These are phyloP conservation scores for Antheraea pernyi DNA, from an alignment of 1,140 invertebrate species.

Conservation along the genomic window DNA sequence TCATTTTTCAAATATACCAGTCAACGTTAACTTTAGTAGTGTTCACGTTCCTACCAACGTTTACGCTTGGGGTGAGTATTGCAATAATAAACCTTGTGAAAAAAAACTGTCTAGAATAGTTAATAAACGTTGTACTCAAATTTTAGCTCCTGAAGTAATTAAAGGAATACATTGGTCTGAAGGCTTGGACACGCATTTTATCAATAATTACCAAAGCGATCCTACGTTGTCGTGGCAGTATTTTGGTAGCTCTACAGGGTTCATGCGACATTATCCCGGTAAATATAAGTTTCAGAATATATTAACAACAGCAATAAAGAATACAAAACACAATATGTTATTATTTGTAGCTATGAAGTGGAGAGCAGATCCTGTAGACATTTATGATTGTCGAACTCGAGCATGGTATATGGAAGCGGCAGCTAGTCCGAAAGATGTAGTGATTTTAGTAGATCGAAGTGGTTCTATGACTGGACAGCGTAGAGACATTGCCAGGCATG, in stretches of 20 bases:
- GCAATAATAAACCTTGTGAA: neutral
- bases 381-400: slow-evolving; percentile 93
- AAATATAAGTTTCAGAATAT: slow-evolving; percentile 26
- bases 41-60: slow-evolving; percentile 98
- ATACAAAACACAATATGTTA: neutral
- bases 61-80: slow-evolving; percentile 89
- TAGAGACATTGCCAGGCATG: slow-evolving; percentile 95
- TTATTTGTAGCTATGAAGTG: slow-evolving; percentile 81
- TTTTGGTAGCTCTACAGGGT: slow-evolving; percentile 96
- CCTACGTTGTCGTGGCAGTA: slow-evolving; percentile 97
- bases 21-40: slow-evolving; percentile 92
- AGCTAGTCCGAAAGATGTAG: slow-evolving; percentile 96
- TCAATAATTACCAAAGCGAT: slow-evolving; percentile 92
- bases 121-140: slow-evolving; percentile 8
- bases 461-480: slow-evolving; percentile 98
- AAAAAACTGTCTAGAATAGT: neutral
- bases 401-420: slow-evolving; percentile 98
- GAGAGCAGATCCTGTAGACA: slow-evolving; percentile 86
- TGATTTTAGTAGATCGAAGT: slow-evolving; percentile 96
- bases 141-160: slow-evolving; percentile 82
- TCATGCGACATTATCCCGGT: slow-evolving; percentile 97
- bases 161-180: slow-evolving; percentile 90
- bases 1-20: slow-evolving; percentile 89
- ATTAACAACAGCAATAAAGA: neutral
- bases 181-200: slow-evolving; percentile 92